Conservation (phyloP, 2,797 vertebrate species). For the Eleutherodactylus coqui region DNA sequence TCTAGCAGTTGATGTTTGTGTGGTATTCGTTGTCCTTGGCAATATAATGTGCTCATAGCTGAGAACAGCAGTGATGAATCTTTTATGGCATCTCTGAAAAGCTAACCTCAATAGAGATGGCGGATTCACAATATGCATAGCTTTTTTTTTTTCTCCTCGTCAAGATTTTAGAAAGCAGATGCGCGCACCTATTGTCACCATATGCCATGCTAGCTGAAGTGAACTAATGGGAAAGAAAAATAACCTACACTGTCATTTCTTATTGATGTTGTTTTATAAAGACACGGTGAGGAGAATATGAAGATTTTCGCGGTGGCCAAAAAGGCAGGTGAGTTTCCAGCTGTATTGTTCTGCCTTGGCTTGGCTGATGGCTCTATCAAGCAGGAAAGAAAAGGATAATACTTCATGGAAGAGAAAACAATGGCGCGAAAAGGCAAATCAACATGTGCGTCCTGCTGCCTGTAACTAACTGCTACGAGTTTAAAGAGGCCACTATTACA, state of each 20-base stretch:
- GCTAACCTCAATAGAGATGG: constrained; percentile 46
- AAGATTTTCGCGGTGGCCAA: constrained; percentile 14
- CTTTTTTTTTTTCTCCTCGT: constrained; percentile 26
- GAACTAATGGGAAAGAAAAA: constrained; percentile 57
- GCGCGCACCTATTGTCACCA: constrained; percentile 63
- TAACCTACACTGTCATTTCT: constrained; percentile 59
- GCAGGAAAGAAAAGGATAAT: neutral
- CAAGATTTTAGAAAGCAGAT: constrained; percentile 61
- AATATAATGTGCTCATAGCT: constrained; percentile 52
- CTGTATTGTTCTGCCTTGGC: neutral
- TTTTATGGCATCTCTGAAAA: constrained; percentile 56
- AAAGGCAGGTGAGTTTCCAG: constrained; percentile 4
- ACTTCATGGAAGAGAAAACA: neutral
- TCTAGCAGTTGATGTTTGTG: constrained; percentile 41
- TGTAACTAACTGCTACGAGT: neutral
- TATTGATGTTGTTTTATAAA: constrained; percentile 62
- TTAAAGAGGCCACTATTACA: too few relatives aligned
- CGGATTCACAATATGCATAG: constrained; percentile 53
- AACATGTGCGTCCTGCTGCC: neutral
- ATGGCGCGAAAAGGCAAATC: neutral
- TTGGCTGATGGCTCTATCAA: neutral
- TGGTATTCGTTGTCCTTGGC: constrained; percentile 38
- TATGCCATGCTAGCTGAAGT: constrained; percentile 62
- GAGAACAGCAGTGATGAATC: constrained; percentile 54
- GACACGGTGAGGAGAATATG: constrained; percentile 38